phyloP scores from a whole-genome alignment of 2,113 vertebrate species.

The Cricetomys ansorgei region DNA sequence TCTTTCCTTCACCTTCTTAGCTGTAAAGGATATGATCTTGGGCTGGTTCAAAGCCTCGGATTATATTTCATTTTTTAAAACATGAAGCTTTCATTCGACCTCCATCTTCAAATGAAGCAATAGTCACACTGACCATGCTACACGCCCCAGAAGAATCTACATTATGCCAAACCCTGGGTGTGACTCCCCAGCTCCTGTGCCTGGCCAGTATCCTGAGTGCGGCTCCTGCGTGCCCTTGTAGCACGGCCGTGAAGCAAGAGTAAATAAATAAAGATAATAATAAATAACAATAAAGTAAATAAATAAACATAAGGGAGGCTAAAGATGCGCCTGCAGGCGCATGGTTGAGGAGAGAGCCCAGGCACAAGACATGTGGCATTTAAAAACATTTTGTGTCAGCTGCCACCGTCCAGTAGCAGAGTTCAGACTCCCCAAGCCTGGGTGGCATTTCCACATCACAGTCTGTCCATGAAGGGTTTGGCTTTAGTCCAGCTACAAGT shows the following conservation, averaged over 20 bases:
- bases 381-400: neutral
- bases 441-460: rapidly evolving
- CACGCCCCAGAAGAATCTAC: rapidly evolving
- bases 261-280: too few species aligned
- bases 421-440: rapidly evolving
- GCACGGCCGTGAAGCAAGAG: rapidly evolving
- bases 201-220: neutral
- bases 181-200: neutral
- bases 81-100: neutral
- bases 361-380: too few species aligned
- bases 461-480: rapidly evolving
- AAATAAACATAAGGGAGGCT: neutral
- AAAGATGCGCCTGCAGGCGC: neutral
- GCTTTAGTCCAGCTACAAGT: neutral
- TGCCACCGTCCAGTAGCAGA: rapidly evolving
- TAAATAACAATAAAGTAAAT: too few species aligned
- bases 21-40: neutral
- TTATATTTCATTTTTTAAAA: neutral
- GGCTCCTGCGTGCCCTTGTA: rapidly evolving
- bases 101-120: neutral
- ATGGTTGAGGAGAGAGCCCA: neutral
- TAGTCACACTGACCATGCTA: neutral
- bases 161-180: too few species aligned
- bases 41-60: neutral
- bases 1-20: neutral